Evolutionary conservation across 2,888 invertebrate species (phyloP).

Genomic region (Hydroisotoma schaefferi): DNA sequence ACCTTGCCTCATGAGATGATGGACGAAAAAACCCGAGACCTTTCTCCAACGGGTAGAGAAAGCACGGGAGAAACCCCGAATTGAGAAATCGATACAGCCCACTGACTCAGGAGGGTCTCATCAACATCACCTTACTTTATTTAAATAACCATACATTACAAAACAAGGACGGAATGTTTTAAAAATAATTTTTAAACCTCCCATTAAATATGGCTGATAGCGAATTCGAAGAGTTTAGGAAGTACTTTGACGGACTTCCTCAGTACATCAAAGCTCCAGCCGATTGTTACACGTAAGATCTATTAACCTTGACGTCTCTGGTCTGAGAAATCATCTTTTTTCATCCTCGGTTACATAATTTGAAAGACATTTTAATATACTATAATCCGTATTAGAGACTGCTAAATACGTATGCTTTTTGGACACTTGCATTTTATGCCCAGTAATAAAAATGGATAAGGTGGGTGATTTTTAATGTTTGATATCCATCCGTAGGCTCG

Average conservation of each 20-base stretch:
- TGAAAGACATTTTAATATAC: too few species aligned
- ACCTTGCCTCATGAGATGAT: too few species aligned
- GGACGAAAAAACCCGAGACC: not conserved
- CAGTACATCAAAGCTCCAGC: constrained; percentile 73
- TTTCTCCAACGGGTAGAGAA: not conserved
- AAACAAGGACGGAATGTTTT: not conserved
- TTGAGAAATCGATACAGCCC: constrained; percentile 52
- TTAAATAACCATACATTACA: not conserved
- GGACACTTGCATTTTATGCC: too few species aligned
- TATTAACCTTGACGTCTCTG: too few species aligned
- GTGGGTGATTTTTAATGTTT: too few species aligned
- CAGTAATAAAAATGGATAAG: too few species aligned
- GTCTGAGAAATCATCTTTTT: too few species aligned
- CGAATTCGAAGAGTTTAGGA: constrained; percentile 89
- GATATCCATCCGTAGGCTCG: constrained; percentile 62
- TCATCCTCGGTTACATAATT: too few species aligned
- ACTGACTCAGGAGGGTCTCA: constrained; percentile 7
- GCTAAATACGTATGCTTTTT: too few species aligned
- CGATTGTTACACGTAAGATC: constrained; percentile 87
- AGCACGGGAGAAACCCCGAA: not conserved
- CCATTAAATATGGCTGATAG: constrained; percentile 73
- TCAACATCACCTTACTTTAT: too few species aligned
- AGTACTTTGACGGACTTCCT: constrained; percentile 76
- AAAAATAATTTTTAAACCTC: not conserved
- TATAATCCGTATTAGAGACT: too few species aligned